These are phyloP conservation scores for Bucco capensis DNA, from an alignment of 2,113 vertebrate genomes.

Conservation along the genomic window DNA sequence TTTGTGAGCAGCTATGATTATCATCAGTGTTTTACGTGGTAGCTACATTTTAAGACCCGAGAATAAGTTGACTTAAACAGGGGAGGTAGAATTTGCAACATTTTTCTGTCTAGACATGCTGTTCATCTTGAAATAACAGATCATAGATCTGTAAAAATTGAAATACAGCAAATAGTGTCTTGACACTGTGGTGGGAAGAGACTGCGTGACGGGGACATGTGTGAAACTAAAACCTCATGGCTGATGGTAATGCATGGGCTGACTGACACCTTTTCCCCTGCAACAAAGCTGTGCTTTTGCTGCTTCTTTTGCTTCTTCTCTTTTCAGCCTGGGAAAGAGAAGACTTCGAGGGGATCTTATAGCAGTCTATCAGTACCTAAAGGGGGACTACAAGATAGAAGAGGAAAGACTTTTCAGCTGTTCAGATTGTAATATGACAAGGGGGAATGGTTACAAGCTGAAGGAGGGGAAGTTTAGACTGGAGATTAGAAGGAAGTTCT, in stretches of 20 bases:
- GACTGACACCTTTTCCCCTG: background rate
- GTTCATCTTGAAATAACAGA: background rate
- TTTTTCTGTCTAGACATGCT: constrained; percentile 26
- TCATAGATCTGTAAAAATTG: background rate
- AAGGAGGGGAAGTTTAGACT: no score
- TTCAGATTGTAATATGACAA: no score
- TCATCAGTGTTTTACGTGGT: background rate
- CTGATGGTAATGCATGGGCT: background rate
- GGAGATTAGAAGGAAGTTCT: no score
- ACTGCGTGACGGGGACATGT: background rate
- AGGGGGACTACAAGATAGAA: no score
- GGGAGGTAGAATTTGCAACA: background rate
- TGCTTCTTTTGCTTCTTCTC: no score
- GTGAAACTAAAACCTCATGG: background rate
- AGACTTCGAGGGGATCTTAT: no score
- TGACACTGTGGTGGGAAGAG: background rate
- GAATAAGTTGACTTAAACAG: background rate
- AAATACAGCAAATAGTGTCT: background rate
- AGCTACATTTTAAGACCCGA: background rate
- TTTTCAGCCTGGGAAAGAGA: no score
- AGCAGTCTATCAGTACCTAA: no score
- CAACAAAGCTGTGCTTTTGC: background rate
- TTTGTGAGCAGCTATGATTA: constrained; percentile 5
- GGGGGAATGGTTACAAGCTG: no score
- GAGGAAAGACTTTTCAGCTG: no score